These are phyloP conservation scores for Microcebus griseorufus DNA, from an alignment of 2,113 vertebrate species.

Conservation along the genomic window DNA sequence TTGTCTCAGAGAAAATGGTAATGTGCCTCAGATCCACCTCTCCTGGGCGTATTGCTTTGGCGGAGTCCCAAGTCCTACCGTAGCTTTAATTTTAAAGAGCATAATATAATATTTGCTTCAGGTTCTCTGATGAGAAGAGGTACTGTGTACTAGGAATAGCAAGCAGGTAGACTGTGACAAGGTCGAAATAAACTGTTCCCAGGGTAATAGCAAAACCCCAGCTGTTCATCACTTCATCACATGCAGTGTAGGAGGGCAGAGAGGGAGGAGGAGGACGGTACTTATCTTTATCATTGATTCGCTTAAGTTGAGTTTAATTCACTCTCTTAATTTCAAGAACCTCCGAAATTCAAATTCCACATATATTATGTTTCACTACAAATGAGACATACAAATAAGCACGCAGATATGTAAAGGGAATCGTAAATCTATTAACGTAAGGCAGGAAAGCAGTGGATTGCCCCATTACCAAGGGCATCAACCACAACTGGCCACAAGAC, in stretches of 20 bases:
- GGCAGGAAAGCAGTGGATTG: not conserved
- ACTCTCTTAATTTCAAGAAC: conserved; percentile 29
- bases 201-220: conserved; percentile 24
- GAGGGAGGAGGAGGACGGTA: not conserved
- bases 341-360: not conserved
- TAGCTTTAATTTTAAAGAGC: conserved; percentile 37
- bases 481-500: not conserved
- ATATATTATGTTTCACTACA: not conserved
- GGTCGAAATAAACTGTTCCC: conserved; percentile 59
- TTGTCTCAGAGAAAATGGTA: not conserved
- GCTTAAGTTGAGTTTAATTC: conserved; percentile 21
- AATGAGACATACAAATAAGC: not conserved
- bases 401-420: not conserved
- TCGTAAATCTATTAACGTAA: not conserved
- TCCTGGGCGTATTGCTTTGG: not conserved
- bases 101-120: conserved; percentile 42
- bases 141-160: not conserved
- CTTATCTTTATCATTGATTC: not conserved
- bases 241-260: not conserved
- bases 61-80: not conserved
- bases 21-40: not conserved
- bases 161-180: conserved; percentile 56
- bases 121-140: conserved; percentile 50
- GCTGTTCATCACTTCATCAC: conserved; percentile 23
- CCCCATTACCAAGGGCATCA: not conserved